These are phyloP conservation scores for Littorina saxatilis DNA, from an alignment of 1,140 invertebrate genomes.

Conservation along the genomic window DNA sequence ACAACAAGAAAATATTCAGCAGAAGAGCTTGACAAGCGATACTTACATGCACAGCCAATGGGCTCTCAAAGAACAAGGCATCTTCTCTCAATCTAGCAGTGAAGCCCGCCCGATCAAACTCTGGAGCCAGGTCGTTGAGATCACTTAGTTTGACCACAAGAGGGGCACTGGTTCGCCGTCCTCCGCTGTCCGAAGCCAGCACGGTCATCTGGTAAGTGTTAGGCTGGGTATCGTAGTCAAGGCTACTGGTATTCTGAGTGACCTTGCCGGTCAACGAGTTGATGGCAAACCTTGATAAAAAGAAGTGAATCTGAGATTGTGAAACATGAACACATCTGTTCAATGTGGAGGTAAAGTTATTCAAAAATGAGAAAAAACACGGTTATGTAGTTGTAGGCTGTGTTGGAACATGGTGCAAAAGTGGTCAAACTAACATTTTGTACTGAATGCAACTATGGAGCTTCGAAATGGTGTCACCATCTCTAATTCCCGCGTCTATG, in stretches of 20 bases:
- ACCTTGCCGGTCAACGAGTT: slow-evolving; percentile 30
- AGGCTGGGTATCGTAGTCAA: slow-evolving; percentile 88
- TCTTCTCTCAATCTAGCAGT: not conserved
- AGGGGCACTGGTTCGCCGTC: slow-evolving; percentile 67
- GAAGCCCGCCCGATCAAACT: slow-evolving; percentile 37
- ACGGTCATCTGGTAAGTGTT: slow-evolving; percentile 92
- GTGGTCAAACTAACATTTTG: no score
- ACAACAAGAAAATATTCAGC: not conserved
- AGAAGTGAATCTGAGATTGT: no score
- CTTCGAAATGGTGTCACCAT: no score
- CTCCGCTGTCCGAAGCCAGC: slow-evolving; percentile 90
- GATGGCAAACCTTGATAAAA: slow-evolving; percentile 10
- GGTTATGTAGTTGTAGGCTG: no score
- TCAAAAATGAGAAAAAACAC: no score
- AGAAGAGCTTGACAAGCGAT: not conserved
- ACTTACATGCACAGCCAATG: slow-evolving; percentile 13
- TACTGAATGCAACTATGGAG: no score
- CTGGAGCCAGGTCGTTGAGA: slow-evolving; percentile 58
- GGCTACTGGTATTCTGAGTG: slow-evolving; percentile 41
- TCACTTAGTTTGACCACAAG: slow-evolving; percentile 45
- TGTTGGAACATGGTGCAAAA: no score
- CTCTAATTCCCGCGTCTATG: no score
- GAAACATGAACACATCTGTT: no score
- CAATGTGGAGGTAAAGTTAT: no score
- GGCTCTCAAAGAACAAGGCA: not conserved